These are phyloP conservation scores for Cordilura impudica DNA, from an alignment of 2,888 invertebrate genomes.

Conservation along the genomic window DNA sequence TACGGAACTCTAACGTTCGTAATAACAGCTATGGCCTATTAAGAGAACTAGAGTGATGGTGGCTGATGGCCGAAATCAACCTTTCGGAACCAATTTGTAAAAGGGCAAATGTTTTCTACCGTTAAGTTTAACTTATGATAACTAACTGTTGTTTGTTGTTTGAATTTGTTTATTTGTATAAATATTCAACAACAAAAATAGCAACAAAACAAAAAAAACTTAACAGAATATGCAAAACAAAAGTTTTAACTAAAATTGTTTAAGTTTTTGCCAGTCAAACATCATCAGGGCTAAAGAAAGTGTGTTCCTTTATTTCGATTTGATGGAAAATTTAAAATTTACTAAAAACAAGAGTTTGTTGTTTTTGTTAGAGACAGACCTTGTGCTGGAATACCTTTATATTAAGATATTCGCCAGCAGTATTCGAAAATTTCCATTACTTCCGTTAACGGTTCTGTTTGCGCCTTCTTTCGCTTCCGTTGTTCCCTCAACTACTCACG, in stretches of 20 bases:
- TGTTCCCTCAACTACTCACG: slow-evolving; percentile 25
- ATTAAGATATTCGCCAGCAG: not conserved
- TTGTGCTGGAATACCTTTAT: slow-evolving; percentile 34
- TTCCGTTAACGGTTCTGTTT: slow-evolving; percentile 39
- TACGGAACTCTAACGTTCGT: slow-evolving; percentile 14
- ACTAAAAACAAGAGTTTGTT: slow-evolving; percentile 28
- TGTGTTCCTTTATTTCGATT: slow-evolving; percentile 10
- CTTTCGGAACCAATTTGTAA: slow-evolving; percentile 39
- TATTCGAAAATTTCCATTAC: slow-evolving; percentile 46
- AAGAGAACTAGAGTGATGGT: not conserved
- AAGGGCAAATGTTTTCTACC: slow-evolving; percentile 29
- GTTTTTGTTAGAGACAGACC: not conserved
- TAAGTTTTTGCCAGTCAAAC: slow-evolving; percentile 50
- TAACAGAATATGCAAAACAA: slow-evolving; percentile 64
- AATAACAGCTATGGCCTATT: slow-evolving; percentile 36
- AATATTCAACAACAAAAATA: not conserved
- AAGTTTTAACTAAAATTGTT: slow-evolving; percentile 64
- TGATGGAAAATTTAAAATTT: slow-evolving; percentile 54
- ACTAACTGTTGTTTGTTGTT: slow-evolving; percentile 21
- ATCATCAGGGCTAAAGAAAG: slow-evolving; percentile 2
- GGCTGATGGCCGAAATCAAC: slow-evolving; percentile 39
- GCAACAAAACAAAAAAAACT: slow-evolving; percentile 25
- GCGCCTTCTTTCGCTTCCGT: slow-evolving; percentile 34
- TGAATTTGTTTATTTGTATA: slow-evolving; percentile 55
- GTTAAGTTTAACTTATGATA: slow-evolving; percentile 25